Evolutionary conservation across 2,888 invertebrate species (phyloP).

Genomic region (Drosophila helvetica): DNA sequence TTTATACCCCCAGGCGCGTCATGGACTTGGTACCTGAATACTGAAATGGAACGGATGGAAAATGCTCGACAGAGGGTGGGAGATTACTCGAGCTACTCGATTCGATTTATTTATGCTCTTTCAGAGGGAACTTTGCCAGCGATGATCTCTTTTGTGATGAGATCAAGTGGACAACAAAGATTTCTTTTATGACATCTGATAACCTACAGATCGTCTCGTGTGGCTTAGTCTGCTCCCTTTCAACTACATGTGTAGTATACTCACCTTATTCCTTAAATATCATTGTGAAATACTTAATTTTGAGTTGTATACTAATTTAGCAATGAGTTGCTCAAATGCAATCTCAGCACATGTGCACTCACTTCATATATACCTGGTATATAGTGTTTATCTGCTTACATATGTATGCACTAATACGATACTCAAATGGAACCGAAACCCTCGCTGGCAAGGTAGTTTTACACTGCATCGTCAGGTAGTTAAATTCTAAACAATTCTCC

Average conservation of each 20-base stretch:
- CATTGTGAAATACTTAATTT: background rate
- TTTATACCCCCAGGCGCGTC: slow-evolving; percentile 56
- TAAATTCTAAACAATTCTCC: slow-evolving; percentile 19
- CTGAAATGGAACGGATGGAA: background rate
- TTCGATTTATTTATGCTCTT: slow-evolving; percentile 7
- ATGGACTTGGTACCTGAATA: slow-evolving; percentile 48
- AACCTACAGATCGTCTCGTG: slow-evolving; percentile 39
- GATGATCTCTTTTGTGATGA: slow-evolving; percentile 15
- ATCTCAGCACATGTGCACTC: background rate
- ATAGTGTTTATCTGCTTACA: background rate
- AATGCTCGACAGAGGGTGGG: slow-evolving; percentile 2
- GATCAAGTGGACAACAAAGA: slow-evolving; percentile 52
- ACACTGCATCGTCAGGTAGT: slow-evolving; percentile 62
- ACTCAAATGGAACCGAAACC: background rate
- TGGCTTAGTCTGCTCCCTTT: slow-evolving; percentile 18
- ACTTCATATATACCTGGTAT: background rate
- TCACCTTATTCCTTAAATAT: background rate
- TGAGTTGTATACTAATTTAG: background rate
- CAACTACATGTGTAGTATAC: slow-evolving; percentile 2
- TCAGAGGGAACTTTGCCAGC: background rate
- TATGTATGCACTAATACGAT: background rate
- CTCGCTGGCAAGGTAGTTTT: slow-evolving; percentile 44
- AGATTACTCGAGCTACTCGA: slow-evolving; percentile 10
- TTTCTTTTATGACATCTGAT: slow-evolving; percentile 34
- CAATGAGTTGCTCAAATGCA: background rate